Base-by-base conservation (phyloP, 1,140 invertebrate genomes). In the Pogonomyrmex californicus region DNA sequence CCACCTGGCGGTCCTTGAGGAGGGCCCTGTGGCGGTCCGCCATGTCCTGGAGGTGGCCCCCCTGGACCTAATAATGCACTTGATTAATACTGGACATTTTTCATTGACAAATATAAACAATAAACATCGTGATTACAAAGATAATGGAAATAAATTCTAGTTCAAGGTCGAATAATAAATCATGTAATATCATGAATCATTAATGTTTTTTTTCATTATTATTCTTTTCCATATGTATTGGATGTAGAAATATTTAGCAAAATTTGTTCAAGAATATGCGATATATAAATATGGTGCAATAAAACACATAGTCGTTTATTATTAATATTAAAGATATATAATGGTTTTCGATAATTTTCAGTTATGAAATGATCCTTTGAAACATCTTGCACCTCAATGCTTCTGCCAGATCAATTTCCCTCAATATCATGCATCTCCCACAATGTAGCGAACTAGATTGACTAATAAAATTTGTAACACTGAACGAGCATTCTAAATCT, bases 1-100 rank as follows among this genome's bases (percentile, higher is more conserved):
- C 97, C 97, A 30, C 97, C 97, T 51, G 95, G 96, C 49, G 96
- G 96, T 87, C 95, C 95, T 92, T 96, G 96, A 71, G 96, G 96
- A 47, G 96, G 96, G 77, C 96, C 94, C 65, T 96, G 96, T 14
- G 96, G 96, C 54, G 96, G 96, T n/a, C 96, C 96, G 82, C 95
- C 95, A 63, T 96, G 95, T 73, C 94, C 97, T 86, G 97, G 97
- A 54, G 96, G 97, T n/a, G 96, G 95, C 33, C 96, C 96, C 76
- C 96, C 95, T 17, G 96, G 96, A 83, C 96, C 96, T 85, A 96
- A 94, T 30, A 96, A 95, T 87, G 96, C 92, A 85, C 89, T 93
- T 93, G 38, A 90, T 93, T 70, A 91, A 90, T 90, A 88, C 63
- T 41, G 41, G 62, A 78, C 4, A 63, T 23, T 75, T 62, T 63